Evolutionary conservation across 2,797 vertebrate species (phyloP).

Genomic region (Graptemys geographica): DNA sequence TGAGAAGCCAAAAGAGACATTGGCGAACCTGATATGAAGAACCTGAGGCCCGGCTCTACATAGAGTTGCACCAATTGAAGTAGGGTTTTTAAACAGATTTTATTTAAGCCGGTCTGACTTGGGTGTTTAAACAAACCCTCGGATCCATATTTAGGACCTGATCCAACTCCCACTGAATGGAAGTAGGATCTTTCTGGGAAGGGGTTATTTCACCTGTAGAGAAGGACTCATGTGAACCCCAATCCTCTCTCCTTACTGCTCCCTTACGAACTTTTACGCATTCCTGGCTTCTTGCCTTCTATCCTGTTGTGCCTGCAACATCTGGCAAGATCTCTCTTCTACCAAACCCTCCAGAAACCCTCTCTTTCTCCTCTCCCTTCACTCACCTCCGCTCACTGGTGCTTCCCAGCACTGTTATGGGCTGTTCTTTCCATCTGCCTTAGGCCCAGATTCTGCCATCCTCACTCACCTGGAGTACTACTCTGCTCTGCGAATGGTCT

Average conservation of each 20-base stretch:
- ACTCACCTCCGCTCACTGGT: not conserved
- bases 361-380: not conserved
- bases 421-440: not conserved
- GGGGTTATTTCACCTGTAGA: not conserved
- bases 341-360: not conserved
- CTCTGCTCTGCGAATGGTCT: not conserved
- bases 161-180: not conserved
- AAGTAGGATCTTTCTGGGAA: not conserved
- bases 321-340: not conserved
- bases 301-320: not conserved
- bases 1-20: no score
- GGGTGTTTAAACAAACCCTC: no score
- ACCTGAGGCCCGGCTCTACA: no score
- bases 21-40: no score
- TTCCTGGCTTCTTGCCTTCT: not conserved
- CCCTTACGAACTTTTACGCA: rapidly evolving
- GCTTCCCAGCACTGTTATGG: not conserved
- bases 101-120: no score
- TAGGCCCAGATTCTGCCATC: not conserved
- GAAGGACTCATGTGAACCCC: not conserved
- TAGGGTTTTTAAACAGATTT: no score
- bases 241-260: not conserved
- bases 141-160: no score
- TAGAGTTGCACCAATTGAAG: no score
- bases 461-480: not conserved